phyloP scores from a whole-genome alignment of 1,140 invertebrate species.

The Batillaria attramentaria region DNA sequence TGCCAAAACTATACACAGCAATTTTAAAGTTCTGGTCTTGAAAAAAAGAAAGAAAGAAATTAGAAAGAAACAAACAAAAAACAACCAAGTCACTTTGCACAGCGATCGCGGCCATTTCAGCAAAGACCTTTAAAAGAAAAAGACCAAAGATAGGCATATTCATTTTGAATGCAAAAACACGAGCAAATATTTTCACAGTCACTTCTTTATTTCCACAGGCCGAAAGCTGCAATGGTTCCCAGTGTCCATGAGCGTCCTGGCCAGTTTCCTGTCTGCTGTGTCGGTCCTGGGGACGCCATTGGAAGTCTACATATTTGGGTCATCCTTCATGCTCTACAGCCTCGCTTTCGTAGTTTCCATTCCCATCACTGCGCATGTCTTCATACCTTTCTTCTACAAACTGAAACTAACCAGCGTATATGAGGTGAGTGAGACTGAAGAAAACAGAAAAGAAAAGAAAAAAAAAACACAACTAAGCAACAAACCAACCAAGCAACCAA shows the following conservation, averaged over 20 bases:
- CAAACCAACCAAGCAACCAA: too few relatives aligned
- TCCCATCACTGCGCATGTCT: constrained; percentile 84
- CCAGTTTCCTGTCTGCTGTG: constrained; percentile 92
- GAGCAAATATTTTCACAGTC: background rate
- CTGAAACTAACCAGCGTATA: constrained; percentile 89
- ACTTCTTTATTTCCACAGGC: constrained; percentile 67
- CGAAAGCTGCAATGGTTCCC: constrained; percentile 81
- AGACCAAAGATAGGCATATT: too few relatives aligned
- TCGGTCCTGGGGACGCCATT: constrained; percentile 81
- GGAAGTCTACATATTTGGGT: constrained; percentile 55
- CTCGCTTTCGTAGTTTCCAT: constrained; percentile 77
- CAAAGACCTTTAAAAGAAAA: too few relatives aligned
- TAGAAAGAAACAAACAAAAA: background rate
- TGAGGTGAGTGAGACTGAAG: constrained; percentile 77
- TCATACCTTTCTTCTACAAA: constrained; percentile 89
- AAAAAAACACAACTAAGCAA: too few relatives aligned
- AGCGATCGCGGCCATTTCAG: too few relatives aligned
- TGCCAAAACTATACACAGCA: too few relatives aligned
- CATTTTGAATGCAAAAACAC: background rate
- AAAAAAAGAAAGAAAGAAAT: background rate
- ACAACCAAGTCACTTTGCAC: too few relatives aligned
- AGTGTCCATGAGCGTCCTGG: constrained; percentile 55
- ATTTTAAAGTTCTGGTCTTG: background rate
- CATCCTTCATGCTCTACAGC: constrained; percentile 37
- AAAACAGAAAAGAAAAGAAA: background rate